Evolutionary conservation across 1,140 invertebrate species (phyloP), one percentile per base, ranked within the genome.

Genomic region (Eurosta solidaginis): DNA sequence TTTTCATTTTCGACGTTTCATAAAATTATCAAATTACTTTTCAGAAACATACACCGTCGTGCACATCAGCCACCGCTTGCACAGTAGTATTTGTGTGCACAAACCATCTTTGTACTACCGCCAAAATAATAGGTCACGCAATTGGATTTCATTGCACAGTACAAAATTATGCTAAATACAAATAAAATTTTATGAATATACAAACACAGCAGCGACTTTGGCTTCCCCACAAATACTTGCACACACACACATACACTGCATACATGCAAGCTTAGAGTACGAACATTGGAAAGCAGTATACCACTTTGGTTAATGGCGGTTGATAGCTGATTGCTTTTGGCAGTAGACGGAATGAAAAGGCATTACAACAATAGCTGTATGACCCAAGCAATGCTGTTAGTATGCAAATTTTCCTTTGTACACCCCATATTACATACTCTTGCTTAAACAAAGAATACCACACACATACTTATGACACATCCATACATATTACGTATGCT

Each of bases 61-160:
- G 52, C 27, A 59, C 25, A n/a, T n/a, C n/a, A n/a, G n/a, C n/a
- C n/a, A n/a, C n/a, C n/a, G n/a, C n/a, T n/a, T n/a, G n/a, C n/a
- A n/a, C n/a, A n/a, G n/a, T n/a, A n/a, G 27, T 27, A 74, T 74
- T 12, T 1, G n/a, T 74, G 9, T 4, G 25, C 29, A n/a, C 73
- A 47, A 40, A 27, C 73, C 10, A 17, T 27, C 29, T 7, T 6
- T 17, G 17, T 20, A 27, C 44, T 40, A 17, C 40, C 45, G 49
- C 47, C 49, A 52, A 52, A 76, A 76, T 52, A 76, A 76, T 33
- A 52, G 27, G 50, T 76, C 49, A 76, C 75, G 22, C 75, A 76
- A 76, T 76, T 52, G 75, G 45, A 33, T 76, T 45, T 74, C 27
- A 74, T 74, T 42, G 73, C 44, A 20, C 6, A 47, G 14, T 25